Evolutionary conservation across 2,888 invertebrate genomes (phyloP).

Genomic region (Orchestes rusci): DNA sequence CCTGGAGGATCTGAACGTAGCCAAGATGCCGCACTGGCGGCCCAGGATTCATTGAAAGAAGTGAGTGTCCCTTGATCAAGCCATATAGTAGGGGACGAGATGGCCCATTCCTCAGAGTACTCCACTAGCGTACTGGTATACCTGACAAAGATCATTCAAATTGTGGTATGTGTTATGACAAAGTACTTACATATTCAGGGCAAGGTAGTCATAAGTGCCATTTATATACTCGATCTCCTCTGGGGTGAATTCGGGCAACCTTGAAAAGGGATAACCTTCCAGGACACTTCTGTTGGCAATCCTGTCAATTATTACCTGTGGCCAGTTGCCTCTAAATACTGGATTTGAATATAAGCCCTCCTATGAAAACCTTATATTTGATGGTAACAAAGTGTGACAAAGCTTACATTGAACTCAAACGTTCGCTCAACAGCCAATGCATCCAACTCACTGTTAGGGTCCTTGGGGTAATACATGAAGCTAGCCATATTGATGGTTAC

Average conservation of each 20-base stretch:
- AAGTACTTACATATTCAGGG: slow-evolving; percentile 52
- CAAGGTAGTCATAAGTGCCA: slow-evolving; percentile 55
- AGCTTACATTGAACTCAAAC: slow-evolving; percentile 18
- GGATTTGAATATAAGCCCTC: slow-evolving; percentile 45
- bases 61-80: slow-evolving; percentile 15
- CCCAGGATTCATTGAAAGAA: slow-evolving; percentile 17
- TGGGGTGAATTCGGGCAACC: slow-evolving; percentile 54
- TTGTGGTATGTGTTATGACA: too few species aligned
- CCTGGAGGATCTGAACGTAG: slow-evolving; percentile 19
- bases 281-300: slow-evolving; percentile 42
- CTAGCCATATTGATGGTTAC: slow-evolving; percentile 15
- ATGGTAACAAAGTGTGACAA: slow-evolving; percentile 1
- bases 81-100: slow-evolving; percentile 8
- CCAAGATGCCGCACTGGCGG: slow-evolving; percentile 16
- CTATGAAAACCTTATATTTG: neutral
- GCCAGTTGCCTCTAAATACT: slow-evolving; percentile 56
- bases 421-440: slow-evolving; percentile 11
- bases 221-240: slow-evolving; percentile 11
- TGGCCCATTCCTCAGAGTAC: slow-evolving; percentile 16
- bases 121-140: slow-evolving; percentile 16
- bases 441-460: slow-evolving; percentile 10
- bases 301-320: slow-evolving; percentile 7
- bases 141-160: too few species aligned
- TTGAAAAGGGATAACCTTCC: slow-evolving; percentile 47
- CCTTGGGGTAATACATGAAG: slow-evolving; percentile 13